A percentile compares a stretch with the other conserved stretches of the same genome.
phyloP scores from a whole-genome alignment of 2,797 vertebrate species.

The Myripristis jacobus region DNA sequence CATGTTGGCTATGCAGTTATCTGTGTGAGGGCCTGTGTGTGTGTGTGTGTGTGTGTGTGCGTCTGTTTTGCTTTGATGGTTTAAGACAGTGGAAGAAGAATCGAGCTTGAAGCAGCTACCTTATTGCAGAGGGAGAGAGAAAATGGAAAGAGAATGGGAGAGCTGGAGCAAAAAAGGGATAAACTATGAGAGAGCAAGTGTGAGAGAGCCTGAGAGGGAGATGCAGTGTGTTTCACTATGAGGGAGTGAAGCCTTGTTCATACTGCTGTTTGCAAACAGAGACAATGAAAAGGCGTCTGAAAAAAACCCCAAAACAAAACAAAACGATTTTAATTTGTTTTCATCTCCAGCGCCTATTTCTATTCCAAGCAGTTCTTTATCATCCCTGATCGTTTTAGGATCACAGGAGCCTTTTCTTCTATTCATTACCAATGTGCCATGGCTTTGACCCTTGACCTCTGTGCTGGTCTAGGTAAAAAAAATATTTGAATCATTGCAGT shows the following conservation, averaged over 20 bases:
- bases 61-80: slow-evolving; percentile 27
- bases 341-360: background rate
- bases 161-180: background rate
- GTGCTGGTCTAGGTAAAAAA: no score
- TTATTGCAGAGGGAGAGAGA: background rate
- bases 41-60: slow-evolving; percentile 18
- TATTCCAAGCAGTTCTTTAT: background rate
- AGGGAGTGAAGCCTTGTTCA: background rate
- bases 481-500: no score
- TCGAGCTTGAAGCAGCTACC: slow-evolving; percentile 25
- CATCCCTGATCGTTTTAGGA: background rate
- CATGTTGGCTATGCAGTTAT: no score
- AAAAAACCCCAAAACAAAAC: no score
- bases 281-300: no score
- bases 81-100: slow-evolving; percentile 14
- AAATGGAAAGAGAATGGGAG: background rate
- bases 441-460: no score
- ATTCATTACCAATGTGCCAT: background rate
- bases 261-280: background rate
- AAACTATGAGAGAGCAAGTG: background rate
- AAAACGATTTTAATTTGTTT: no score
- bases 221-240: background rate
- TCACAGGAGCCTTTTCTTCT: background rate
- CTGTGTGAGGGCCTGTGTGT: slow-evolving; percentile 6
- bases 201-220: background rate